Base-by-base conservation (phyloP, 2,888 invertebrate genomes). In the Disparrhopalites patrizii region DNA sequence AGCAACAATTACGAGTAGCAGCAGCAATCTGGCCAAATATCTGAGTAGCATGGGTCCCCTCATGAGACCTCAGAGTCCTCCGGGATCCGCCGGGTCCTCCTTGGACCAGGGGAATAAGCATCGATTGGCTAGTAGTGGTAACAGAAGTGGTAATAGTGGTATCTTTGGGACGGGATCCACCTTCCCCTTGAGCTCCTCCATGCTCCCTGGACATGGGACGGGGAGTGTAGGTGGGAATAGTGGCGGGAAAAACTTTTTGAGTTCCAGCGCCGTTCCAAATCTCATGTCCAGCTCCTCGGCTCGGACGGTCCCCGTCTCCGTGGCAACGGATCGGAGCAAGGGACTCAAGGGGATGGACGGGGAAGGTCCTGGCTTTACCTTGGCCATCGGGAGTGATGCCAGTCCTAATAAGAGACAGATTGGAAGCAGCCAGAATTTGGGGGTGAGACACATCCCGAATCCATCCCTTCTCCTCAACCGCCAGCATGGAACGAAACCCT, bases 361-460 rank as follows among this genome's bases (percentile, higher is more conserved):
- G n/a, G 40, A 40, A 7, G 40, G 40, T 15, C 15, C 15, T 40
- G 40, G 47, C 3, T 47, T 47, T 25, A 47, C 47, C 8, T 25
- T 47, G 23, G 20, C 47, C 18, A 47, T 47, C 25, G 47, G 25
- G 23, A 40, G 13, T 10, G 10, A 10, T 3, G 25, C 20, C 25
- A 18, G 18, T 3, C 7, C 2, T 25, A 23, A 4, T 3, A 47
- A 3, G 3, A 47, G 25, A n/a, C 15, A 40, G 10, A 18, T 52
- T 4, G 51, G 43, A 28, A 57, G 55, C 13, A 15, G 36, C 8
- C 79, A 82, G 77, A 86, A 85, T 76, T 85, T 85, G 65, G 83
- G 82, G 25, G 84, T 86, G 28, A 79, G 86, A 47, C 85, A 84
- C 73, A 86, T 86, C 70, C 85, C 86, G 4, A 85, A 86, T 78